Base-by-base conservation (phyloP, 2,113 vertebrate genomes). In the Catharus bicknelli region DNA sequence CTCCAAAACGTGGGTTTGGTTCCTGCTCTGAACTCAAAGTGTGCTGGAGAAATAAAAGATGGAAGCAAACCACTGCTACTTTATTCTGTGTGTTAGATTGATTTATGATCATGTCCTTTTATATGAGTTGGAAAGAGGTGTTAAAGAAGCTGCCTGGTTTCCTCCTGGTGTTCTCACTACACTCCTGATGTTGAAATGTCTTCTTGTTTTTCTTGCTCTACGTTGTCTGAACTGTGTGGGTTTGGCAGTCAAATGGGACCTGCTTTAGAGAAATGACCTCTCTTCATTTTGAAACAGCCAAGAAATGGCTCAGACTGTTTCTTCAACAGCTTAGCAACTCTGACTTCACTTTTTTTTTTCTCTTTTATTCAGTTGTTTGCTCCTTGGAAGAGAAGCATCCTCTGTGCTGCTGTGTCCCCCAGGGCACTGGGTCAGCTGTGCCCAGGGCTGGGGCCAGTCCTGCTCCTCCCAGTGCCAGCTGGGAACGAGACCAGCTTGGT, bases 151-250 rank as follows among this genome's bases (percentile, higher is more conserved):
- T n/a, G 8, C 30, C 54, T 90, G 81, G 18, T 79, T 81, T 79
- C 32, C 20, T 83, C n/a, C 17, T 13, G 15, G 34, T 69, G 50
- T 34, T 77, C 27, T 80, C 63, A 27, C 45, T 54, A 8, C 0
- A 0, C 47, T 43, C 0, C 0, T 42, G 32, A 25, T 42, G 68
- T 32, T 48, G 51, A 57, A 66, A 69, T 80, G 30, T 59, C 15
- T 25, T 64, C 42, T 54, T 86, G 54, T 51, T 94, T 91, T 85
- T 79, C 47, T 32, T 2, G 10, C 36, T 79, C 40, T 51, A 8
- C 30, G 12, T 30, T 87, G 34, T 64, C 62, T 80, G 74, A 90
- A 32, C 22, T 29, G 32, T 6, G 22, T 66, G 77, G 58, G 25
- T 87, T 61, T 36, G 50, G 58, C 45, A 76, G 50, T n/a, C 53